Conservation (phyloP, 2,113 vertebrate species). For the Paraplagusia blochii region DNA sequence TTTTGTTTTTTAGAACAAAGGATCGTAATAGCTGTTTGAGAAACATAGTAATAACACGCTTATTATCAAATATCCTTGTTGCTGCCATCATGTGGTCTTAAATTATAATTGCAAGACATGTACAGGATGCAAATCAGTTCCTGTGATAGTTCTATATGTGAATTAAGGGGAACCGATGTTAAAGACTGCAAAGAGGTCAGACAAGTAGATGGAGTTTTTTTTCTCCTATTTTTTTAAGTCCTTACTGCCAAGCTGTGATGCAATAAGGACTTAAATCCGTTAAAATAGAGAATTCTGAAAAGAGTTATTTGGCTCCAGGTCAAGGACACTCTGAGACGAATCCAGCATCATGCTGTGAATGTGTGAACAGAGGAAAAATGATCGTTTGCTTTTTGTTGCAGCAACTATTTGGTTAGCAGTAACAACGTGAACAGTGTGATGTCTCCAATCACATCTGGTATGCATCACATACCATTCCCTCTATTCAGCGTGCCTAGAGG, state of each 20-base stretch:
- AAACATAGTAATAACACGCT: no score
- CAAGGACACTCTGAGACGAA: conserved; percentile 37
- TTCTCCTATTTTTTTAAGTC: conserved; percentile 9
- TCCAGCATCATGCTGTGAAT: conserved; percentile 49
- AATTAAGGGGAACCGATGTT: no score
- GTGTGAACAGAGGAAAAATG: conserved; percentile 62
- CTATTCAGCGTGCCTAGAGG: conserved; percentile 34
- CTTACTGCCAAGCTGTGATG: conserved; percentile 24
- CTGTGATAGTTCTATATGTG: neutral
- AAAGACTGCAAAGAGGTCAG: neutral
- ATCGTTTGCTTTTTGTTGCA: conserved; percentile 55
- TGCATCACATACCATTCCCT: conserved; percentile 66
- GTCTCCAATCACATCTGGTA: conserved; percentile 70
- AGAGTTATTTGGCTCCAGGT: conserved; percentile 54
- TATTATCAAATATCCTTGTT: conserved; percentile 37
- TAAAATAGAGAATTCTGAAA: conserved; percentile 37
- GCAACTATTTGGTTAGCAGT: conserved; percentile 63
- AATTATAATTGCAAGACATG: conserved; percentile 36
- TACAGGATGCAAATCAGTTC: neutral
- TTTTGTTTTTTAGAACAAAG: neutral
- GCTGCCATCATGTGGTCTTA: conserved; percentile 65
- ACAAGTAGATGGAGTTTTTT: no score
- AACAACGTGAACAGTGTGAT: conserved; percentile 64
- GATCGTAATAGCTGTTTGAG: conserved; percentile 7
- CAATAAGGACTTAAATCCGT: conserved; percentile 39